Evolutionary conservation across 2,797 vertebrate species (phyloP).

Genomic region (Synanceia verrucosa): DNA sequence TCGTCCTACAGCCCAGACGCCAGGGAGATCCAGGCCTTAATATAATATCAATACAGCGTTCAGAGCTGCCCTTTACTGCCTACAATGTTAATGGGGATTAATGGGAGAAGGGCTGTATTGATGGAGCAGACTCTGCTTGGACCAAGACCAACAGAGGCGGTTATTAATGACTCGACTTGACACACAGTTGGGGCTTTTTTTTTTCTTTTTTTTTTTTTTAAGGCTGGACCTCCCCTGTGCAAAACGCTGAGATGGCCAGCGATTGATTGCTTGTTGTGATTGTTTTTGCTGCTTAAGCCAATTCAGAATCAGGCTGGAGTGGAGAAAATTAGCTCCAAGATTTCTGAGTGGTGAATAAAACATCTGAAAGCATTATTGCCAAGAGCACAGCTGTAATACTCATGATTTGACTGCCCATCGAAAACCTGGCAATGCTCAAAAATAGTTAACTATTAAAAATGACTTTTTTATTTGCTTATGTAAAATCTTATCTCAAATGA

Average conservation of each 20-base stretch:
- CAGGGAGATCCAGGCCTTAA: conserved; percentile 70
- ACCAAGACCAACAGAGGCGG: conserved; percentile 37
- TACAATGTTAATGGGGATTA: conserved; percentile 75
- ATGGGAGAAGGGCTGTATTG: conserved; percentile 66
- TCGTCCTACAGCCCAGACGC: conserved; percentile 56
- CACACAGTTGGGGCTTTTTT: conserved; percentile 20
- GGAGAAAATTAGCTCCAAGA: conserved; percentile 15
- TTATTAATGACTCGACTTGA: conserved; percentile 56
- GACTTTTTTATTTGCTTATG: too few relatives aligned
- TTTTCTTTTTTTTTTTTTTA: conserved; percentile 33
- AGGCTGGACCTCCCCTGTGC: conserved; percentile 4
- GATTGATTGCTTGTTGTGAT: conserved; percentile 34
- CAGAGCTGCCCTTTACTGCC: conserved; percentile 74
- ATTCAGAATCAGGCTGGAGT: conserved; percentile 40
- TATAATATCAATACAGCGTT: conserved; percentile 79
- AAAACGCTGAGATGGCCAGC: conserved; percentile 12
- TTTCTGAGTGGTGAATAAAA: conserved; percentile 16
- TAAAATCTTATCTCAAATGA: not conserved
- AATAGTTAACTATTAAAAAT: not conserved
- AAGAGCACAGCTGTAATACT: not conserved
- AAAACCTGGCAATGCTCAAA: not conserved
- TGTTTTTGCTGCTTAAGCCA: conserved; percentile 32
- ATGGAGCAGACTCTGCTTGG: conserved; percentile 44
- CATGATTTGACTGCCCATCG: not conserved
- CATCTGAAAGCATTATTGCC: not conserved